Evolutionary conservation across 2,797 vertebrate species (phyloP).

Genomic region (Aeoliscus strigatus): DNA sequence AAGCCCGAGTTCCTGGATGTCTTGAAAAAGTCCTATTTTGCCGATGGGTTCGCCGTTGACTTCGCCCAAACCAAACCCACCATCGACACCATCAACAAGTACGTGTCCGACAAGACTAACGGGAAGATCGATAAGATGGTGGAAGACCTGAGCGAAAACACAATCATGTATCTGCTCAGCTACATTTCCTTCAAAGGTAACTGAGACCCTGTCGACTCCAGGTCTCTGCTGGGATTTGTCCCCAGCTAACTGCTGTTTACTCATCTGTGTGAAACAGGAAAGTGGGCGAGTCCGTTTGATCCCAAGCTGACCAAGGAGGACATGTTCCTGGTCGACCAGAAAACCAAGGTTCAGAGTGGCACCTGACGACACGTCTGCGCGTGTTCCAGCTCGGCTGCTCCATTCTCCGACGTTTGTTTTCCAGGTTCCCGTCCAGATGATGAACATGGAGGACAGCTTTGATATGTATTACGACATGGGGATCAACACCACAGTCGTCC

Average conservation of each 20-base stretch:
- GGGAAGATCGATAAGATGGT: constrained; percentile 83
- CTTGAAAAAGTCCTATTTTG: constrained; percentile 74
- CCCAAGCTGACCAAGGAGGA: constrained; percentile 22
- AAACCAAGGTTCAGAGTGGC: constrained; percentile 40
- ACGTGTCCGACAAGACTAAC: constrained; percentile 78
- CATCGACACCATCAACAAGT: constrained; percentile 77
- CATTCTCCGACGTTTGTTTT: constrained; percentile 1
- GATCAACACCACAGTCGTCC: constrained; percentile 59
- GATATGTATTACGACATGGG: constrained; percentile 49
- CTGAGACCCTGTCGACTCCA: neutral
- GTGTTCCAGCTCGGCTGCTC: neutral
- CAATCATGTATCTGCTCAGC: constrained; percentile 82
- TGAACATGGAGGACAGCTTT: constrained; percentile 33
- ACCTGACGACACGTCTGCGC: too few relatives aligned
- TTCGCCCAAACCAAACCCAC: constrained; percentile 70
- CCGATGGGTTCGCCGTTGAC: constrained; percentile 75
- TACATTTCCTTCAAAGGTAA: constrained; percentile 88
- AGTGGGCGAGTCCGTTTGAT: constrained; percentile 67
- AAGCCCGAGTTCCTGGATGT: constrained; percentile 70
- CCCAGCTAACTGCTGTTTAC: constrained; percentile 7
- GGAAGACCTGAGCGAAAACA: constrained; percentile 64
- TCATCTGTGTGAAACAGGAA: constrained; percentile 52
- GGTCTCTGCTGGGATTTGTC: too few relatives aligned
- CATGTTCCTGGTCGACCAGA: constrained; percentile 56
- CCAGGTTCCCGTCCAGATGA: constrained; percentile 75